phyloP scores from a whole-genome alignment of 2,113 vertebrate species.

The Varanus komodoensis region DNA sequence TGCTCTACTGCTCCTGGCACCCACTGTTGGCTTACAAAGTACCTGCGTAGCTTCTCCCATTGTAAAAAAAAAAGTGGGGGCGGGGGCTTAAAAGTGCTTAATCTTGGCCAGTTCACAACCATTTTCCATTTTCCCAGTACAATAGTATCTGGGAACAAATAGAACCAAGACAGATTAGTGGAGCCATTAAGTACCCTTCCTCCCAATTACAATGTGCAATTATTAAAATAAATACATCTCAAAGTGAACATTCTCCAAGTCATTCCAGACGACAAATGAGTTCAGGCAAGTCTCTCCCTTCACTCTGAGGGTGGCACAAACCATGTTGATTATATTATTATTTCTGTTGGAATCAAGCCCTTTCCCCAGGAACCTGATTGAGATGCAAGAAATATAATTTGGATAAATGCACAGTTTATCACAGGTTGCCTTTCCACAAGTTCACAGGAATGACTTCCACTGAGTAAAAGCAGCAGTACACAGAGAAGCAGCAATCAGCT shows the following conservation, averaged over 20 bases:
- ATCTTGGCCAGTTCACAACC: no score
- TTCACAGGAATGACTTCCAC: conserved; percentile 42
- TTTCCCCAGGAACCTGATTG: conserved; percentile 30
- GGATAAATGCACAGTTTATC: conserved; percentile 41
- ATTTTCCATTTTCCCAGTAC: conserved; percentile 11
- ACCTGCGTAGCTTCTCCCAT: no score
- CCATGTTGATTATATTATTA: conserved; percentile 10
- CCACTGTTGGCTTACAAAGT: no score
- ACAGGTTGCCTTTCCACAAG: not conserved
- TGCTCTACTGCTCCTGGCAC: no score
- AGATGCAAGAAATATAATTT: not conserved
- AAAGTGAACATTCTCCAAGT: conserved; percentile 9
- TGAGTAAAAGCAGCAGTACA: not conserved
- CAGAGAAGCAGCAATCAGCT: not conserved
- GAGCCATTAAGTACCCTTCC: conserved; percentile 37
- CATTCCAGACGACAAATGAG: conserved; percentile 10
- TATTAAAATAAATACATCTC: not conserved
- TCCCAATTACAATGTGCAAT: conserved; percentile 20
- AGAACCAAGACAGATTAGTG: conserved; percentile 6
- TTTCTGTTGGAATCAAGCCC: conserved; percentile 31
- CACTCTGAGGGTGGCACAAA: not conserved
- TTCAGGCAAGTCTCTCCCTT: conserved; percentile 27
- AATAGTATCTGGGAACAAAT: conserved; percentile 15
- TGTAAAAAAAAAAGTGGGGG: no score
- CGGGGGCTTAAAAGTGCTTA: no score